Evolutionary conservation across 2,888 invertebrate species (phyloP), one percentile per base, ranked within the genome.

Genomic region (Caprella mutica): DNA sequence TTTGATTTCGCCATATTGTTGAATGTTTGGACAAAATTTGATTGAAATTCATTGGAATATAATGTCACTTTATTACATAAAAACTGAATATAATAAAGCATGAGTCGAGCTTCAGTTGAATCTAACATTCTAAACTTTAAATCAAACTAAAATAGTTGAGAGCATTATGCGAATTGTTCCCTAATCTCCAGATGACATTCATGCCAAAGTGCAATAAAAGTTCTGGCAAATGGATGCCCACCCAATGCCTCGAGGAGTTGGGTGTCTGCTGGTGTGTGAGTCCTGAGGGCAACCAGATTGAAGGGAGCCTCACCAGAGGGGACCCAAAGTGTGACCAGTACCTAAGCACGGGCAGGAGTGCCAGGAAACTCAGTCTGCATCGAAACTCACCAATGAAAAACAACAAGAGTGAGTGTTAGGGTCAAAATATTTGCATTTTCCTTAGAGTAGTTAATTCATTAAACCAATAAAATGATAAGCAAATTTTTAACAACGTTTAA

Each of bases 191-290:
- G 68, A 80, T 83, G 1, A 83, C 83, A 0, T 89, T 89, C 72
- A 77, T 84, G 61, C 89, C 88, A 0, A 78, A 80, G 54, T 89
- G 88, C 67, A 84, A 85, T 69, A 75, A 78, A 1, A 73, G 77
- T 46, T 81, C 78, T 12, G 88, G 88, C 0, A 80, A 79, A 27
- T 90, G 88, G 88, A 83, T 85, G 68, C 76, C 86, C 0, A 80
- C 87, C 14, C 89, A 89, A 71, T 89, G 89, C 70, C 78, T 89
- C 56, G 82, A 82, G 65, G 72, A 80, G 68, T 77, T 82, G 69
- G 86, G 85, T 3, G 85, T 89, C 1, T 89, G 88, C 69, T 89
- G 89, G 89, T 89, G 89, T 71, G 65, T 63, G n/a, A 58, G 55
- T 4, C 44, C 55, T 1, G 33, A 60, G 23, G 67, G 67, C 8